Conservation (phyloP, 2,888 invertebrate species). For the Busseola fusca region DNA sequence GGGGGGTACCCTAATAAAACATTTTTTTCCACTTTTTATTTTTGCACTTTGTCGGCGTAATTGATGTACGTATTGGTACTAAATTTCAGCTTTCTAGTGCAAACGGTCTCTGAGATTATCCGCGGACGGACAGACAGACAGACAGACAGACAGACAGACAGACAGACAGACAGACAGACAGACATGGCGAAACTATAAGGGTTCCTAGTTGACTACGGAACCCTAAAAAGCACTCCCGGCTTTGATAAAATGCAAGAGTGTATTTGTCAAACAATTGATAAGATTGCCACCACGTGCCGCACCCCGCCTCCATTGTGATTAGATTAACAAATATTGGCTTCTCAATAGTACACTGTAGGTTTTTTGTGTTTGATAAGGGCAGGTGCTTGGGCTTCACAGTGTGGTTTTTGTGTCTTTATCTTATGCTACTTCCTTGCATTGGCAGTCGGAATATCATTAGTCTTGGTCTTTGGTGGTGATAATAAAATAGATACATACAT, state of each 20-base stretch:
- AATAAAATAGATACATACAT: background rate
- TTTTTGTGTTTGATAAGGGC: constrained; percentile 62
- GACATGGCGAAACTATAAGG: too few relatives aligned
- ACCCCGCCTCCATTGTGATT: constrained; percentile 67
- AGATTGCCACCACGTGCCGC: constrained; percentile 69
- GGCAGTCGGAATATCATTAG: constrained; percentile 4
- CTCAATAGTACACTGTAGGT: constrained; percentile 58
- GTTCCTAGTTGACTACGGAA: too few relatives aligned
- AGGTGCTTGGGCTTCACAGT: constrained; percentile 61
- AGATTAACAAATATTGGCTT: constrained; percentile 78
- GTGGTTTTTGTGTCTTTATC: constrained; percentile 51
- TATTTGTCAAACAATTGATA: constrained; percentile 72
- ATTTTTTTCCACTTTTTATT: too few relatives aligned
- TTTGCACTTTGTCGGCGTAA: too few relatives aligned
- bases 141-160: too few relatives aligned
- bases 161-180: too few relatives aligned
- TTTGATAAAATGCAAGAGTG: constrained; percentile 55
- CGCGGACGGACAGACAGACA: too few relatives aligned
- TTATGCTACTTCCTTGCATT: constrained; percentile 32
- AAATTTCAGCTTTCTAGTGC: too few relatives aligned
- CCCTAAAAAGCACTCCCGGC: constrained; percentile 44
- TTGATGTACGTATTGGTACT: too few relatives aligned
- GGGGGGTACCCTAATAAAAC: too few relatives aligned
- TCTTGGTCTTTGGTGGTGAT: background rate
- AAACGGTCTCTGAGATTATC: too few relatives aligned